These are phyloP conservation scores for Perognathus longimembris DNA, from an alignment of 2,113 vertebrate species.

Conservation along the genomic window DNA sequence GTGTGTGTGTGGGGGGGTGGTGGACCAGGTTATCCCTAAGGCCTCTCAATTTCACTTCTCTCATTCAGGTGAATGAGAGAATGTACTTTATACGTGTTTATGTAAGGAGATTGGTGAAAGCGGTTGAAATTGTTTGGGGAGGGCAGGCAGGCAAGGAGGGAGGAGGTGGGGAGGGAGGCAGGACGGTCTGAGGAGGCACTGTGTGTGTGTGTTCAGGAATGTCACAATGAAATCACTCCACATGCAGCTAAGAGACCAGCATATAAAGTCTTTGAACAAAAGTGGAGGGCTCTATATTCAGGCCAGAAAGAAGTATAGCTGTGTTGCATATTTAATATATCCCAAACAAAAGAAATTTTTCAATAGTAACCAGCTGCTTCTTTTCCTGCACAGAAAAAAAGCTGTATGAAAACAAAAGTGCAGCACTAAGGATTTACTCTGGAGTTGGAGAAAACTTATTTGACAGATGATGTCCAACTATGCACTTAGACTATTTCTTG, in stretches of 20 bases:
- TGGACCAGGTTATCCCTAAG: background rate
- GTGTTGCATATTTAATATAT: conserved; percentile 59
- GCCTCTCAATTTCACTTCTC: background rate
- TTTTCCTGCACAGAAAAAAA: conserved; percentile 54
- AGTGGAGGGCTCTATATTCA: background rate
- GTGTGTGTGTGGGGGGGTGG: no score
- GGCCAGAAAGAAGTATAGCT: conserved; percentile 1
- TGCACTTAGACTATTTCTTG: conserved; percentile 19
- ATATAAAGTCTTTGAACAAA: background rate
- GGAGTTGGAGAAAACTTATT: conserved; percentile 35
- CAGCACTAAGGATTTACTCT: conserved; percentile 50
- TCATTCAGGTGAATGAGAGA: background rate
- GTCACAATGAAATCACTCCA: no score
- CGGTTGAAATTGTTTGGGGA: no score
- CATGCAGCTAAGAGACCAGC: no score
- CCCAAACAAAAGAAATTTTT: conserved; percentile 65
- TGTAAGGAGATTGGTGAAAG: background rate
- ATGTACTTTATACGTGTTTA: background rate
- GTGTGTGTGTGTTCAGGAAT: no score
- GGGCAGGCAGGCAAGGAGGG: no score
- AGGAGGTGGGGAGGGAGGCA: no score
- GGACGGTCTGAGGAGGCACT: no score
- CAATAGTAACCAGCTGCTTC: conserved; percentile 64
- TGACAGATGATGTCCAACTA: no score
- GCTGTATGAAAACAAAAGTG: conserved; percentile 37